A percentile compares a stretch with the other conserved stretches of the same genome.
phyloP scores from a whole-genome alignment of 2,113 vertebrate genomes.

The Notarius lentiginosus region DNA sequence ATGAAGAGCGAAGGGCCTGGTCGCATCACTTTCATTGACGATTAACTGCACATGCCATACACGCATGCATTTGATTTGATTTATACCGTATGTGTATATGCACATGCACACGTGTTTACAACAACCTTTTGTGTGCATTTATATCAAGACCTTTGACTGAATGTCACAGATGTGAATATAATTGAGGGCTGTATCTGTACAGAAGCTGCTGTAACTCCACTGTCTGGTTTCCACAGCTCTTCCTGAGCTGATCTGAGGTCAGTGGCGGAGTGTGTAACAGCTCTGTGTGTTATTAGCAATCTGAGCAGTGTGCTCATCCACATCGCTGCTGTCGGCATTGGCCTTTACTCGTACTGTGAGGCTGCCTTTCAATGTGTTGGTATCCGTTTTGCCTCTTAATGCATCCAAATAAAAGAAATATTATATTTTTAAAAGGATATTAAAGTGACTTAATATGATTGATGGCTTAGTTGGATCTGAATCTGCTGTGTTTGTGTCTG shows the following conservation, averaged over 20 bases:
- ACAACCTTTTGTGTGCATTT: conserved; percentile 22
- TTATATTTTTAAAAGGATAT: conserved; percentile 48
- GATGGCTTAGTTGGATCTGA: not conserved
- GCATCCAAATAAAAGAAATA: conserved; percentile 31
- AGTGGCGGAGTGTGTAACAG: not conserved
- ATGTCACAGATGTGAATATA: conserved; percentile 14
- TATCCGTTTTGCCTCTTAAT: conserved; percentile 23
- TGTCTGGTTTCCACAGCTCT: not conserved
- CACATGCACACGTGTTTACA: conserved; percentile 17
- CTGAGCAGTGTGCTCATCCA: not conserved
- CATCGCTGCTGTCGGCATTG: conserved; percentile 4
- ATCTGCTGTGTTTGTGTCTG: not conserved
- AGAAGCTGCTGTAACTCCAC: conserved; percentile 10
- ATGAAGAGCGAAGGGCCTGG: conserved; percentile 96
- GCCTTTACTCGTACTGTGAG: not conserved
- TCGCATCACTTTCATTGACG: conserved; percentile 88
- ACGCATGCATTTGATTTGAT: conserved; percentile 9
- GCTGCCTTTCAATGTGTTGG: conserved; percentile 11
- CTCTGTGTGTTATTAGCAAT: conserved; percentile 16
- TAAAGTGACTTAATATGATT: conserved; percentile 16
- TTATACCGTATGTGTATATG: conserved; percentile 1
- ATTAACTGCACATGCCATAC: conserved; percentile 68
- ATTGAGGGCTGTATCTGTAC: conserved; percentile 25
- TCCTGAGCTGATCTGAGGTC: conserved; percentile 5
- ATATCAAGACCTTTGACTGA: conserved; percentile 20